Conservation (phyloP, 2,797 vertebrate species). For the Vespertilio murinus region DNA sequence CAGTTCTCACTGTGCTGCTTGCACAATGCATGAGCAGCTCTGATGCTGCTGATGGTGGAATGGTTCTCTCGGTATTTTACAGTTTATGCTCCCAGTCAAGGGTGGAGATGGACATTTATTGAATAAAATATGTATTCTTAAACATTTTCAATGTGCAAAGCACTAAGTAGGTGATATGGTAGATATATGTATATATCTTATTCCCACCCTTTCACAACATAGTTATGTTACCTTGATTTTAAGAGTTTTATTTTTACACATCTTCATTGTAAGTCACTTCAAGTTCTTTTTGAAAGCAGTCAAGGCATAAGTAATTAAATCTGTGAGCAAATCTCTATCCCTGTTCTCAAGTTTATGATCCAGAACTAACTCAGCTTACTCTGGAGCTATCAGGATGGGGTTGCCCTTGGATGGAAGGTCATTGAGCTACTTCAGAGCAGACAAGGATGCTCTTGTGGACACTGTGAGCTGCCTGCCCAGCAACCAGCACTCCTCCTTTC, state of each 20-base stretch:
- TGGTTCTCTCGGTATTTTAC: background rate
- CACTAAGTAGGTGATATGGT: background rate
- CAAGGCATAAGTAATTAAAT: constrained; percentile 62
- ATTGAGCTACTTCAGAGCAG: background rate
- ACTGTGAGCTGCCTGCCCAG: background rate
- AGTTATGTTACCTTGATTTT: background rate
- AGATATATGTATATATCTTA: background rate
- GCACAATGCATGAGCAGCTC: background rate
- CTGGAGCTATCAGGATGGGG: background rate
- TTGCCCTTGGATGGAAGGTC: constrained; percentile 48
- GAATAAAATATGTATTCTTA: background rate
- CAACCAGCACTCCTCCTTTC: background rate
- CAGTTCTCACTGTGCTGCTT: background rate
- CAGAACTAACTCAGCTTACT: constrained; percentile 57
- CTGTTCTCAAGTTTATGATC: constrained; percentile 56
- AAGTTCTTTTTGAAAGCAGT: constrained; percentile 40
- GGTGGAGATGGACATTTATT: background rate
- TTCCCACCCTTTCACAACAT: background rate
- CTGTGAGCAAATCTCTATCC: constrained; percentile 39
- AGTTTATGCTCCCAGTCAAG: background rate
- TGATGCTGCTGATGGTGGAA: constrained; percentile 34
- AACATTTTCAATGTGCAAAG: background rate
- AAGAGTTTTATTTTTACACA: background rate
- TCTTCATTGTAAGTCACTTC: constrained; percentile 33
- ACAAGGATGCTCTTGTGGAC: background rate